Percentiles rank a stretch among this genome's conserved stretches.
Conservation (phyloP, 2,113 vertebrate species). For the Malurus alboscapulatus region DNA sequence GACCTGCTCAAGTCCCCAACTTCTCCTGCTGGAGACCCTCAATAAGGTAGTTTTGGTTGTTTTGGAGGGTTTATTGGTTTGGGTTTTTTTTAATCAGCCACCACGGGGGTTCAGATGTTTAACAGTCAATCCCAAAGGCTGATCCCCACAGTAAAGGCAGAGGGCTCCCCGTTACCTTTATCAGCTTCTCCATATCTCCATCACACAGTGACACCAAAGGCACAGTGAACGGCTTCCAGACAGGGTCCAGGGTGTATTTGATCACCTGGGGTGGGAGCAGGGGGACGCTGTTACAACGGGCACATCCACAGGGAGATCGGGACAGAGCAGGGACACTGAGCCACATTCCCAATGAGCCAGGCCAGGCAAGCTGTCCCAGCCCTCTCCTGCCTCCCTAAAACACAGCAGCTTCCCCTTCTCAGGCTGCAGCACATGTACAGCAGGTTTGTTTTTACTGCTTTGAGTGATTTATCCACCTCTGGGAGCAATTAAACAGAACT, state of each 20-base stretch:
- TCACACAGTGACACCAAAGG: constrained; percentile 94
- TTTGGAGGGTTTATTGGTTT: background rate
- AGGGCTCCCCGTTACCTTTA: constrained; percentile 77
- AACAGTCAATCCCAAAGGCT: accelerated
- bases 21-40: background rate
- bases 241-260: constrained; percentile 94
- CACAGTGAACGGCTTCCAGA: constrained; percentile 94
- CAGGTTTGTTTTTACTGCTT: accelerated
- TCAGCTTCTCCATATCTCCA: constrained; percentile 89
- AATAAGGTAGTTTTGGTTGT: accelerated
- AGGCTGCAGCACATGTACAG: background rate
- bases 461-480: background rate
- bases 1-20: background rate
- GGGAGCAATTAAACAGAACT: background rate
- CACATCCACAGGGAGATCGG: background rate
- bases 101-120: background rate
- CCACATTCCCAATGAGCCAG: background rate
- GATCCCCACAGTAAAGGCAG: accelerated
- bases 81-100: background rate
- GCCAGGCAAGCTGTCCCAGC: background rate
- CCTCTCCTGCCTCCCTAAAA: background rate
- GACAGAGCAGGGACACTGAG: background rate
- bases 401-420: background rate
- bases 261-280: constrained; percentile 81
- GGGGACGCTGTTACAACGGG: accelerated